Percentiles rank a stretch among this genome's conserved stretches.
phyloP scores from a whole-genome alignment of 2,888 invertebrate genomes.

The Anodontia alba region DNA sequence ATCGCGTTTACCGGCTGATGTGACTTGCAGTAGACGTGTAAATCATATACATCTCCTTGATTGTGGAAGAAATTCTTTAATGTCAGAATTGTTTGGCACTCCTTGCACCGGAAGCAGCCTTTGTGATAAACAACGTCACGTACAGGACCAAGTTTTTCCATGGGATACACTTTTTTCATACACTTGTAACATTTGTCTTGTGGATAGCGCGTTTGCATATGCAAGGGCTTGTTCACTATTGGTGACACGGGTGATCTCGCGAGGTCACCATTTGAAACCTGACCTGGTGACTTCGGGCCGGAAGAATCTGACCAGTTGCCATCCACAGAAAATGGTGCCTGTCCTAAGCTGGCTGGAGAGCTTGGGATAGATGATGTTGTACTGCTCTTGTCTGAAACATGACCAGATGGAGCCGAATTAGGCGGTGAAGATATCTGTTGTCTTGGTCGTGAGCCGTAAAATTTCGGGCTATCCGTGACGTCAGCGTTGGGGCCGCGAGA shows the following conservation, averaged over 20 bases:
- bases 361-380: constrained; percentile 66
- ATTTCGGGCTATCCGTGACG: constrained; percentile 35
- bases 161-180: constrained; percentile 74
- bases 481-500: constrained; percentile 8
- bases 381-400: constrained; percentile 56
- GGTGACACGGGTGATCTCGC: constrained; percentile 29
- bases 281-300: constrained; percentile 46
- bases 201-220: constrained; percentile 61
- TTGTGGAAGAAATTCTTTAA: constrained; percentile 75
- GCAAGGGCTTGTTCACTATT: constrained; percentile 61
- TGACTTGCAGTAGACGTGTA: constrained; percentile 72
- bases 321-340: constrained; percentile 47
- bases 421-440: constrained; percentile 52
- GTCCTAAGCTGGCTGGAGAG: constrained; percentile 57
- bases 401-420: constrained; percentile 30
- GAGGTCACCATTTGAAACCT: constrained; percentile 35
- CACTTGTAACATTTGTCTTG: constrained; percentile 72
- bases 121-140: constrained; percentile 76
- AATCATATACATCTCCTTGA: constrained; percentile 70
- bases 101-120: constrained; percentile 73
- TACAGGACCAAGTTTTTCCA: constrained; percentile 74
- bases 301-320: constrained; percentile 49
- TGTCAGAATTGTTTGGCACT: constrained; percentile 67
- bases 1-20: constrained; percentile 68
- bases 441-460: constrained; percentile 41